Conservation (phyloP, 2,113 vertebrate species). For the Python bivittatus region DNA sequence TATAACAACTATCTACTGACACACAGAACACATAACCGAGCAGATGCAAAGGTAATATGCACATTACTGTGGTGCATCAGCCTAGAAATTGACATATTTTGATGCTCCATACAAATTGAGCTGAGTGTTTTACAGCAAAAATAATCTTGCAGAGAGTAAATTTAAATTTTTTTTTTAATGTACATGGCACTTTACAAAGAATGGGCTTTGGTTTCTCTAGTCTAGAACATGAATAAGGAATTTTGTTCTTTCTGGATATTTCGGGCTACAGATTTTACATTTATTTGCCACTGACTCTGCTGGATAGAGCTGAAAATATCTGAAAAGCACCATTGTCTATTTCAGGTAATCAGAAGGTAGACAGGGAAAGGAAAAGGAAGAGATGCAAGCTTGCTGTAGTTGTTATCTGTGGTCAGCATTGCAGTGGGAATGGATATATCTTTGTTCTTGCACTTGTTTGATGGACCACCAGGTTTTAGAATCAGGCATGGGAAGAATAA, state of each 20-base stretch:
- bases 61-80: neutral
- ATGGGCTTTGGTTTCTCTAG: neutral
- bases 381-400: neutral
- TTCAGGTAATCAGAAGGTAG: neutral
- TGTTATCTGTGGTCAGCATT: neutral
- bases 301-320: neutral
- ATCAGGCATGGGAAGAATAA: neutral
- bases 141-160: neutral
- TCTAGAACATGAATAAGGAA: neutral
- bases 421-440: neutral
- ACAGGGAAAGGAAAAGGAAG: too few species aligned
- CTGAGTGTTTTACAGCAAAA: neutral
- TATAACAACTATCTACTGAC: neutral
- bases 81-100: neutral
- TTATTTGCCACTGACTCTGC: neutral
- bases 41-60: too few species aligned
- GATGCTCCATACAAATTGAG: neutral
- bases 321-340: neutral
- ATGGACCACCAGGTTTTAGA: neutral
- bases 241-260: neutral
- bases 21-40: neutral
- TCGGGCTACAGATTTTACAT: neutral
- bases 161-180: neutral
- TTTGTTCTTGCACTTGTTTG: neutral
- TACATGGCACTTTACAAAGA: neutral